Evolutionary conservation across 2,888 invertebrate genomes (phyloP), one percentile per base, ranked within the genome.

Genomic region (Ypsolopha sequella): DNA sequence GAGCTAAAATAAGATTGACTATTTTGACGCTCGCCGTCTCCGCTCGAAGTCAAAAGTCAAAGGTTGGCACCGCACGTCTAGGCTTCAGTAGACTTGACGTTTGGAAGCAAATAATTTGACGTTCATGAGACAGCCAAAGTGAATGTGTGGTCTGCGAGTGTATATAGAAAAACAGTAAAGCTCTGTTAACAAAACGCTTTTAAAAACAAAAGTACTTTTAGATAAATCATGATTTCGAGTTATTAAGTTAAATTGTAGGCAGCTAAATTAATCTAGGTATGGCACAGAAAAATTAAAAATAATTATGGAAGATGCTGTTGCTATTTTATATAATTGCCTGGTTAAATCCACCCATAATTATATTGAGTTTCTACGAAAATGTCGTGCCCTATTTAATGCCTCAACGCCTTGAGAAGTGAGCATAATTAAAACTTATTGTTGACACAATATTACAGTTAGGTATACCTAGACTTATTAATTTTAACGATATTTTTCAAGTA

Each of bases 1-100:
- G 4, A 24, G 24, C 39, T 10, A 24, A 54, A 58, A 55, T 52
- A 52, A 54, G 53, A 49, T 52, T 52, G 53, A 55, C 54, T 59
- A 56, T 62, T 64, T 51, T 60, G 64, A 62, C 61, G 58, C 54
- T 33, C 50, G 45, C 48, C 54, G 61, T 60, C 60, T 3, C n/a
- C n/a, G n/a, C n/a, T n/a, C n/a, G 52, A 60, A 60, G 60, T 53
- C 52, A 33, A 58, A 39, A 48, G 53, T 53, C 53, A 53, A 41
- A 47, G 51, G 53, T 53, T 51, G 51, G 51, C 53, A 49, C 9
- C 41, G 24, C 11, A n/a, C 41, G 7, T 41, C 49, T 6, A 11
- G 14, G 24, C 24, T 39, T 9, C 10, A 39, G 9, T 39, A n/a
- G 39, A 39, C 2, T 39, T 33, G 55, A 53, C 56, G 55, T 43